phyloP scores from a whole-genome alignment of 92 coral and sea anemone genomes.

The Zoanthus sansibaricus region DNA sequence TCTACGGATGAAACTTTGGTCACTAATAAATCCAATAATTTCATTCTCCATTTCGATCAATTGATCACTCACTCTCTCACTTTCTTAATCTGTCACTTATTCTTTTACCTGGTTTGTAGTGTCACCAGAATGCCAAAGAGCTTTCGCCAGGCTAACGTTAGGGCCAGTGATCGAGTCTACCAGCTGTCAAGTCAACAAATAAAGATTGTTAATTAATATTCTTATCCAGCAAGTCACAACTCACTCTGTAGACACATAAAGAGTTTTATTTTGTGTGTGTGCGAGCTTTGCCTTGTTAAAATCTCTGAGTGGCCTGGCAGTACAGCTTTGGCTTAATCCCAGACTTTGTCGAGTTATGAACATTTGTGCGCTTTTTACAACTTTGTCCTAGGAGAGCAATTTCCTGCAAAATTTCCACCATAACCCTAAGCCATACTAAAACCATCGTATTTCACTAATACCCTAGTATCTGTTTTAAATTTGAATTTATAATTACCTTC shows the following conservation, averaged over 20 bases:
- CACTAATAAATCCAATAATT: neutral
- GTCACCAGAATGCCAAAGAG: constrained; percentile 93
- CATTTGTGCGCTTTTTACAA: too few species aligned
- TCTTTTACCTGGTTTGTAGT: constrained; percentile 71
- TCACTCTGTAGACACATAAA: too few species aligned
- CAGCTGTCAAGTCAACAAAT: constrained; percentile 55
- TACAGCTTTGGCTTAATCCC: too few species aligned
- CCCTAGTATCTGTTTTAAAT: neutral
- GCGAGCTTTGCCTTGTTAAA: too few species aligned
- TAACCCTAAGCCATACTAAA: neutral
- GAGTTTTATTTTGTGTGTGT: too few species aligned
- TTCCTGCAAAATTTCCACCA: too few species aligned
- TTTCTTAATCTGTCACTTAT: neutral
- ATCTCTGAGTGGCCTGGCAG: too few species aligned
- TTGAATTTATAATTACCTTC: constrained; percentile 57
- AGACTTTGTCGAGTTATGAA: too few species aligned
- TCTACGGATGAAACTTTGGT: too few species aligned
- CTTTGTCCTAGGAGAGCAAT: too few species aligned
- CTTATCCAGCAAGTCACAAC: too few species aligned
- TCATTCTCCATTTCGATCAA: neutral
- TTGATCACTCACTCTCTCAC: neutral
- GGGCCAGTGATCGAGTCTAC: constrained; percentile 86
- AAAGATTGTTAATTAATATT: neutral
- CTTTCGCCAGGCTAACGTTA: constrained; percentile 89
- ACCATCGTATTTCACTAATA: neutral